Evolutionary conservation across 1,140 invertebrate species (phyloP).

Genomic region (Chionoecetes opilio): DNA sequence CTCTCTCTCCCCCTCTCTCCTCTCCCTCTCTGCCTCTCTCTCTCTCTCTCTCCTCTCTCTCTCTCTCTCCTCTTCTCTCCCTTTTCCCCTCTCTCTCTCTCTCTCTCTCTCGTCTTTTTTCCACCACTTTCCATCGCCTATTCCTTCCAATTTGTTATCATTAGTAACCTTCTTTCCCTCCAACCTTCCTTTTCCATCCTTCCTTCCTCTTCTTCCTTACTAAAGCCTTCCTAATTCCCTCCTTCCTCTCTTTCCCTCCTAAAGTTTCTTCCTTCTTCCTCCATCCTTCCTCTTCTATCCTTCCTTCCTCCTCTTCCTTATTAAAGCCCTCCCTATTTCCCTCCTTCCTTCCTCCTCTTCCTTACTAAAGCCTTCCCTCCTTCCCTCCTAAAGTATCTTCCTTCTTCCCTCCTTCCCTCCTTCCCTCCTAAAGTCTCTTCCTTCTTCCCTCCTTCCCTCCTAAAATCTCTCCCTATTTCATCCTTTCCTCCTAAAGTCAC

Average conservation of each 20-base stretch:
- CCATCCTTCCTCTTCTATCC: not conserved
- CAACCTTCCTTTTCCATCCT: too few relatives aligned
- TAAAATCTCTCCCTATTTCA: too few relatives aligned
- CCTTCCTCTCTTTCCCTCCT: slow-evolving; percentile 32
- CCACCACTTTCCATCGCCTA: too few relatives aligned
- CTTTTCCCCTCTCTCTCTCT: not conserved
- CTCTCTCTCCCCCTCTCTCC: too few relatives aligned
- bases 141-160: too few relatives aligned
- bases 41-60: not conserved
- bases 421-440: too few relatives aligned
- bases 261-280: not conserved
- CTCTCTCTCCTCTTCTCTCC: not conserved
- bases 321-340: not conserved
- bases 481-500: too few relatives aligned
- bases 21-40: not conserved
- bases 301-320: not conserved
- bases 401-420: too few relatives aligned
- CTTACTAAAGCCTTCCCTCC: too few relatives aligned
- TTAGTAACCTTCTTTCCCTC: too few relatives aligned
- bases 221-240: not conserved
- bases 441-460: too few relatives aligned
- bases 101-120: not conserved
- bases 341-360: not conserved
- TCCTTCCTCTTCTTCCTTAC: not conserved
- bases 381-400: too few relatives aligned